A percentile compares a stretch with the other conserved stretches of the same genome.
Conservation (phyloP, 2,888 invertebrate genomes). For the Hipparchia sbordonii region DNA sequence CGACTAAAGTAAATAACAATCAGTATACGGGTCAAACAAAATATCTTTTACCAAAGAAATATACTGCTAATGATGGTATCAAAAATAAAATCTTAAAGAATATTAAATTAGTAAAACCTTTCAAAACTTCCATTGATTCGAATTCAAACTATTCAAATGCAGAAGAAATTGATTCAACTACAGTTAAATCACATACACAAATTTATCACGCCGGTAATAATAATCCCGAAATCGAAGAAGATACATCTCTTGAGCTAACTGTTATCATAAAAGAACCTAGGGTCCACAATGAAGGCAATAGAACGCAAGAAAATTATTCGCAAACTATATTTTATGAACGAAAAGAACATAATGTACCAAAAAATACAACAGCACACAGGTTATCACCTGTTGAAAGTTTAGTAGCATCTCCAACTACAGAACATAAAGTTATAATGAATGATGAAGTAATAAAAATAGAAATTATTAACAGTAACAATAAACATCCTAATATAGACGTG, state of each 20-base stretch:
- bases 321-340: not conserved
- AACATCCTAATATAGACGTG: conserved; percentile 45
- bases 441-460: conserved; percentile 44
- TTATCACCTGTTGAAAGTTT: conserved; percentile 33
- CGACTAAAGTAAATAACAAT: conserved; percentile 45
- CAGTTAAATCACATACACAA: conserved; percentile 28
- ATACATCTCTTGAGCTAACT: conserved; percentile 63
- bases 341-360: conserved; percentile 7
- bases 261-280: conserved; percentile 65
- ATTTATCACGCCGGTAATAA: conserved; percentile 5
- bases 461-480: conserved; percentile 48
- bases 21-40: conserved; percentile 58
- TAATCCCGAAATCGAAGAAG: conserved; percentile 48
- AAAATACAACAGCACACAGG: not conserved
- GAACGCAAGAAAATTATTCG: conserved; percentile 2
- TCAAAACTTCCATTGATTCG: conserved; percentile 10
- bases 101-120: conserved; percentile 23
- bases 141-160: conserved; percentile 22
- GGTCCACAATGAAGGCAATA: conserved; percentile 43
- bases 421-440: conserved; percentile 36
- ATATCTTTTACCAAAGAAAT: conserved; percentile 64
- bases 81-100: conserved; percentile 55
- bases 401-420: conserved; percentile 22
- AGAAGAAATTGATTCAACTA: conserved; percentile 44
- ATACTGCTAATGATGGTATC: conserved; percentile 57